phyloP scores from a whole-genome alignment of 2,888 invertebrate species.

The Petrolisthes manimaculis region DNA sequence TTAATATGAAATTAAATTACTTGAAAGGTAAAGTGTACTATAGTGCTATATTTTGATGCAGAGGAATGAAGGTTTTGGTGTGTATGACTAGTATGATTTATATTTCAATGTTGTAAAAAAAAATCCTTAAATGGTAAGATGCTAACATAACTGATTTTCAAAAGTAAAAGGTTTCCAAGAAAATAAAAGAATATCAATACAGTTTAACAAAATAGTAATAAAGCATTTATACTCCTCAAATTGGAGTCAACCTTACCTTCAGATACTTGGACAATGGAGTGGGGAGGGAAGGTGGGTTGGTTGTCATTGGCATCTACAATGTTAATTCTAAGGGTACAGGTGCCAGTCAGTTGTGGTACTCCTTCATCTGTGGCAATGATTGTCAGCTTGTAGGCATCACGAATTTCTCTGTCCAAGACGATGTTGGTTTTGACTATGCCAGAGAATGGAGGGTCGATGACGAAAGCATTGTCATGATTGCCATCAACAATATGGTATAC shows the following conservation, averaged over 20 bases:
- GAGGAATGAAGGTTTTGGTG: too few relatives aligned
- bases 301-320: constrained; percentile 94
- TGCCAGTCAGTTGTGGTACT: constrained; percentile 90
- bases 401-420: constrained; percentile 91
- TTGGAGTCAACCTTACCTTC: constrained; percentile 79
- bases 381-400: constrained; percentile 88
- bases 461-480: constrained; percentile 96
- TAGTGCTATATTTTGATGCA: too few relatives aligned
- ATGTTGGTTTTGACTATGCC: constrained; percentile 95
- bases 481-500: constrained; percentile 97
- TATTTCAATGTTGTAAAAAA: too few relatives aligned
- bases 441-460: constrained; percentile 93
- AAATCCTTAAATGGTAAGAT: too few relatives aligned
- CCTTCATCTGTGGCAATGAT: constrained; percentile 97
- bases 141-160: too few relatives aligned
- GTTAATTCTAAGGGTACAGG: constrained; percentile 87
- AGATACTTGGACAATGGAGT: constrained; percentile 85
- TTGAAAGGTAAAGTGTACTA: too few relatives aligned
- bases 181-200: not conserved
- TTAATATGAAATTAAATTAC: too few relatives aligned
- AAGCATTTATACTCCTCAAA: not conserved
- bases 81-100: too few relatives aligned
- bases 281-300: constrained; percentile 94
- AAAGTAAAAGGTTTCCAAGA: not conserved
- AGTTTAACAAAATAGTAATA: not conserved